phyloP scores from a whole-genome alignment of 2,888 invertebrate species.

The Cryptocheilus praepositus region DNA sequence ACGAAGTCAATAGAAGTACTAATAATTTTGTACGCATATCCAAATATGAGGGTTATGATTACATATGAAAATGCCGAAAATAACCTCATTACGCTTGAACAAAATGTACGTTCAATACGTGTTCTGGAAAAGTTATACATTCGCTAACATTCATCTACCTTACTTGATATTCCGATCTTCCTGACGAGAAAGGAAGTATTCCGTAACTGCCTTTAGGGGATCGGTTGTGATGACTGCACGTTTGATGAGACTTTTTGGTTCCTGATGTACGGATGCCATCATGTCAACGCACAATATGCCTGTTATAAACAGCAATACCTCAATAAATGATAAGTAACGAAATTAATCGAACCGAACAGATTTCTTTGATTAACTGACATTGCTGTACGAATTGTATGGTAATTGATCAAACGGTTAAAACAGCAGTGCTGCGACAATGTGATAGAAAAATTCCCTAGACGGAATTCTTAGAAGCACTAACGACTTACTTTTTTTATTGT shows the following conservation, averaged over 20 bases:
- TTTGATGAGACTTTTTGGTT: conserved; percentile 45
- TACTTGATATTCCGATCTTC: conserved; percentile 77
- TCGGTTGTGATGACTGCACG: conserved; percentile 47
- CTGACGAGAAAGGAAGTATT: conserved; percentile 78
- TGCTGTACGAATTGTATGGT: not conserved
- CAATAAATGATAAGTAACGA: not conserved
- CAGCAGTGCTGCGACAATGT: conserved; percentile 25
- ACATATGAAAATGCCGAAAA: too few relatives aligned
- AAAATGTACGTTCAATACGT: too few relatives aligned
- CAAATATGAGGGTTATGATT: too few relatives aligned
- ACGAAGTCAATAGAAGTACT: too few relatives aligned
- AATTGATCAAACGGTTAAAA: conserved; percentile 59
- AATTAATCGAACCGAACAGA: not conserved
- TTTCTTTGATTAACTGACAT: too few relatives aligned
- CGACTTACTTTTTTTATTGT: too few relatives aligned
- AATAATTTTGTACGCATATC: too few relatives aligned
- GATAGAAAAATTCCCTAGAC: too few relatives aligned
- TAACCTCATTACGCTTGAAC: too few relatives aligned
- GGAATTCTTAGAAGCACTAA: too few relatives aligned
- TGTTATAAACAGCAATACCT: not conserved
- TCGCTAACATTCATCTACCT: conserved; percentile 11
- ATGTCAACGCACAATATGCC: not conserved
- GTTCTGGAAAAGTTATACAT: too few relatives aligned
- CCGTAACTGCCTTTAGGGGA: conserved; percentile 76
- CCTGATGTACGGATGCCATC: conserved; percentile 25